A percentile compares a stretch with the other conserved stretches of the same genome.
Conservation (phyloP, 2,888 invertebrate genomes). For the Ectemnius cavifrons region DNA sequence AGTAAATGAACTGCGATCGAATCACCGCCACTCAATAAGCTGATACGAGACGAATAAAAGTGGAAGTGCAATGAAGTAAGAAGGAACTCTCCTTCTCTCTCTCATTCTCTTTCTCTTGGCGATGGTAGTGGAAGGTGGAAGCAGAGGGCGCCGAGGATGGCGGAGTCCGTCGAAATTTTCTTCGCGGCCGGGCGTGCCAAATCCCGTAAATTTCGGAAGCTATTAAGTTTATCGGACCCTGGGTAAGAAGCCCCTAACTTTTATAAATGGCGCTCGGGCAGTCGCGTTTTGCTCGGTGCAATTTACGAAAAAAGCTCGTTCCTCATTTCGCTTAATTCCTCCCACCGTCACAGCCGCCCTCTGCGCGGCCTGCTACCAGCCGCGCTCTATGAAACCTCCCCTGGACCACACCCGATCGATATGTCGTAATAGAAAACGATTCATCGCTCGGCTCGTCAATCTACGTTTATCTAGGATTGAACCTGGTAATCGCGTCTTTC, state of each 20-base stretch:
- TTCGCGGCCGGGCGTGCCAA: conserved; percentile 32
- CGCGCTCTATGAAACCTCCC: not conserved
- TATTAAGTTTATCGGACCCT: conserved; percentile 72
- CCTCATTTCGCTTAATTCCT: conserved; percentile 70
- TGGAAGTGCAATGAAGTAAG: no score
- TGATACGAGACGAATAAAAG: no score
- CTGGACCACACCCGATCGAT: conserved; percentile 44
- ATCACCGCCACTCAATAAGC: no score
- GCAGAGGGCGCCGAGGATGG: conserved; percentile 7
- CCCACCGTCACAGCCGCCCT: conserved; percentile 33
- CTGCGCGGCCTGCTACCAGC: conserved; percentile 19
- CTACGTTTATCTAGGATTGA: conserved; percentile 19
- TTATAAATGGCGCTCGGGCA: conserved; percentile 69
- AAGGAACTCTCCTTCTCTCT: no score
- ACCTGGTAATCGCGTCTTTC: conserved; percentile 4
- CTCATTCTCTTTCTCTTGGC: no score
- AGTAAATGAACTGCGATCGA: no score
- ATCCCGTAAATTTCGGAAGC: conserved; percentile 70
- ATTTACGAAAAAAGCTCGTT: conserved; percentile 73
- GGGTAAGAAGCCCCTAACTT: conserved; percentile 71
- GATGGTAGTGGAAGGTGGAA: not conserved
- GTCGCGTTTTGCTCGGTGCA: conserved; percentile 54
- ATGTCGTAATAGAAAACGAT: conserved; percentile 66
- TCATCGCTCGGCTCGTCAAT: conserved; percentile 39
- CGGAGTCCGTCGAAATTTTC: conserved; percentile 47